phyloP scores from a whole-genome alignment of 1,140 invertebrate genomes.

The Aphelinus certus region DNA sequence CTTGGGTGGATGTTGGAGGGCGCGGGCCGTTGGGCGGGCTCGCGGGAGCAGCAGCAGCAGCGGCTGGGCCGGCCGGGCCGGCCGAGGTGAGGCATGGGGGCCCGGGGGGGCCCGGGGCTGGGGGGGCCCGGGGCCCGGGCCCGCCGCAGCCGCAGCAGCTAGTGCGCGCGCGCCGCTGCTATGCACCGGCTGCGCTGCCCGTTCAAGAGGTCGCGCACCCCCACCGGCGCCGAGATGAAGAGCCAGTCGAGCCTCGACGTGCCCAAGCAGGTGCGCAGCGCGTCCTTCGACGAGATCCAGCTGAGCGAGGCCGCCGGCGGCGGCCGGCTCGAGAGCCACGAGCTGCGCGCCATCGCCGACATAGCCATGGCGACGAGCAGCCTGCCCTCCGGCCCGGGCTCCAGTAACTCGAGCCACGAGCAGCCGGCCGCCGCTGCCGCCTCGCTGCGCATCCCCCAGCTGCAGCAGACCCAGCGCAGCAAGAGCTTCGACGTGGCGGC shows the following conservation, averaged over 20 bases:
- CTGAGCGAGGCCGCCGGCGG: constrained; percentile 67
- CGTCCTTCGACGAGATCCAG: constrained; percentile 89
- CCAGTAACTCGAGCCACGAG: constrained; percentile 68
- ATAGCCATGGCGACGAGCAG: constrained; percentile 47
- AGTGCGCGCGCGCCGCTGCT: background rate
- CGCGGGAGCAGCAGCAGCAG: background rate
- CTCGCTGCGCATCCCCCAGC: constrained; percentile 73
- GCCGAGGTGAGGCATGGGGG: background rate
- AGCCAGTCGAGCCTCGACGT: constrained; percentile 88
- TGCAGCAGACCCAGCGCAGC: constrained; percentile 72
- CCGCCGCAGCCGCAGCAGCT: background rate
- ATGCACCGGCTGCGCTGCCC: constrained; percentile 87
- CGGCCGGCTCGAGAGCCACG: background rate
- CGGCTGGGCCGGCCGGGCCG: background rate
- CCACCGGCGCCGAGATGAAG: constrained; percentile 89
- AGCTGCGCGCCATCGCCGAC: constrained; percentile 49
- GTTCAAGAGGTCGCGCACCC: constrained; percentile 85
- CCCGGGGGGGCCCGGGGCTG: background rate
- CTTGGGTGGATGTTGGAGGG: background rate
- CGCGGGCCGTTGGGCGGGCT: background rate
- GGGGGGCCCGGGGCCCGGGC: background rate
- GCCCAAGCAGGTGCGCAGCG: constrained; percentile 83
- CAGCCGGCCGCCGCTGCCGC: constrained; percentile 55
- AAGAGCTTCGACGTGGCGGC: constrained; percentile 77
- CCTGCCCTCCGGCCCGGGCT: constrained; percentile 71